A percentile compares a stretch with the other conserved stretches of the same genome.
Evolutionary conservation across 2,113 vertebrate species (phyloP).

Genomic region (Daboia siamensis): DNA sequence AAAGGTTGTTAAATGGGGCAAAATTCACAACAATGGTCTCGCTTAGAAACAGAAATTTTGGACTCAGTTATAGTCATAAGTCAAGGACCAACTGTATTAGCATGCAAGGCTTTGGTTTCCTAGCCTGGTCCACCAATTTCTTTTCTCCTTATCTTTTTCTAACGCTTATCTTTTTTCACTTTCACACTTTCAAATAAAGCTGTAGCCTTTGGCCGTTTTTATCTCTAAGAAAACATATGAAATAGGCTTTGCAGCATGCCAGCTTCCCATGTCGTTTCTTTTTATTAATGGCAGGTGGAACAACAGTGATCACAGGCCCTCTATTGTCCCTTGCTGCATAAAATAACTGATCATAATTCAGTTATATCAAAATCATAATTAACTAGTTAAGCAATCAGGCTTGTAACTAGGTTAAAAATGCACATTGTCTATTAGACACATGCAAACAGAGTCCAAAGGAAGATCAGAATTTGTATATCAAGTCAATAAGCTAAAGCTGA

Average conservation of each 20-base stretch:
- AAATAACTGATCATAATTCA: not conserved
- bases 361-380: not conserved
- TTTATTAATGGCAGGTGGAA: not conserved
- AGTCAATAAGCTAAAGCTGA: not conserved
- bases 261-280: not conserved
- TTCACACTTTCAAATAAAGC: not conserved
- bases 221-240: not conserved
- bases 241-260: not conserved
- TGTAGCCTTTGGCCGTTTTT: not conserved
- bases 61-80: not conserved
- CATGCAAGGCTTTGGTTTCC: not conserved
- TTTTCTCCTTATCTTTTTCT: not conserved
- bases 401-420: not conserved
- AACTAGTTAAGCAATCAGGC: not conserved
- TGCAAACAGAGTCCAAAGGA: not conserved
- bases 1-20: not conserved
- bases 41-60: not conserved
- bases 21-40: not conserved
- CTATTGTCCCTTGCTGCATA: not conserved
- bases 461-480: not conserved
- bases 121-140: not conserved
- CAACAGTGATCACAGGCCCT: not conserved
- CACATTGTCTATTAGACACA: not conserved
- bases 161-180: not conserved
- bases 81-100: not conserved